Conservation (phyloP, 2,113 vertebrate genomes). For the Scortum barcoo region DNA sequence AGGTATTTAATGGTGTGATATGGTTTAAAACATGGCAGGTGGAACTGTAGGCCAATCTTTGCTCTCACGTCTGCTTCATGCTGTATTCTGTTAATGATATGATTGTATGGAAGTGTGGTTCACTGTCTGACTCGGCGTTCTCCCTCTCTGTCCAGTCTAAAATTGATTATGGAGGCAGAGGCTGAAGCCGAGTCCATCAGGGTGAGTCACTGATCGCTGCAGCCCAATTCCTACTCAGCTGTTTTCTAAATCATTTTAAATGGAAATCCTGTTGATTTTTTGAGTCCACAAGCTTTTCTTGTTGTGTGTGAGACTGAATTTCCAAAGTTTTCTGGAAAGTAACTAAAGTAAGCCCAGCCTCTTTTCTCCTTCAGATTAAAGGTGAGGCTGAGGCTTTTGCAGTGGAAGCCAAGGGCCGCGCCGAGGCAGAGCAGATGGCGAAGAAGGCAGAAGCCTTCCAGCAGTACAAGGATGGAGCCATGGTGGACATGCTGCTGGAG, state of each 20-base stretch:
- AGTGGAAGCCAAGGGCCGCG: conserved; percentile 88
- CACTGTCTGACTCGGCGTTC: neutral
- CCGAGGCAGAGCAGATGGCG: conserved; percentile 91
- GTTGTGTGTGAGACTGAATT: neutral
- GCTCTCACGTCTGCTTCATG: neutral
- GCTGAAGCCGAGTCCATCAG: conserved; percentile 90
- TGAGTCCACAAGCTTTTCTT: too few species aligned
- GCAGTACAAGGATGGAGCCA: conserved; percentile 91
- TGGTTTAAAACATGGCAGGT: neutral
- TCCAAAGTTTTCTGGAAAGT: neutral
- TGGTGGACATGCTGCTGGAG: conserved; percentile 93
- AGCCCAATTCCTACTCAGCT: neutral
- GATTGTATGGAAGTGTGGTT: neutral
- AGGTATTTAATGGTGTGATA: neutral
- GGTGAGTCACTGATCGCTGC: conserved; percentile 79
- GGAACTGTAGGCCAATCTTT: neutral
- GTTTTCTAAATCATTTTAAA: neutral
- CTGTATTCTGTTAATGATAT: neutral
- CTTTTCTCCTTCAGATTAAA: conserved; percentile 67
- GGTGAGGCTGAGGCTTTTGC: conserved; percentile 91
- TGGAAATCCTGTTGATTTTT: neutral
- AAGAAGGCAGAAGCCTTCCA: conserved; percentile 93
- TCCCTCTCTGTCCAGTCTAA: conserved; percentile 78
- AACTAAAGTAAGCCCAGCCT: neutral
- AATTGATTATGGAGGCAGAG: conserved; percentile 92